Base-by-base conservation (phyloP, 92 coral and sea anemone species). In the Blastomussa wellsi region DNA sequence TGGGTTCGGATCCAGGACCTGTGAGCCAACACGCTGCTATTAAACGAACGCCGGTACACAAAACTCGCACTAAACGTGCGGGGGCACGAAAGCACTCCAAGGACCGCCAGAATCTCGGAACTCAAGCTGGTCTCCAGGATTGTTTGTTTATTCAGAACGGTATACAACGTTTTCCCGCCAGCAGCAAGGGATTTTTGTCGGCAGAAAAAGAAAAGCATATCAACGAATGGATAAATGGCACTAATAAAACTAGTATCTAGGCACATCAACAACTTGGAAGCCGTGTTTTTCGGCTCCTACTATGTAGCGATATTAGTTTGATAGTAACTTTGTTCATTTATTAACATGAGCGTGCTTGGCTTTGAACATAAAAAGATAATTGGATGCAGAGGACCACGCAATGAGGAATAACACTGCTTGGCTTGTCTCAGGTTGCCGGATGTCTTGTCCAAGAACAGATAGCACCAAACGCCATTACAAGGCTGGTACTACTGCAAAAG, bases 61-160 rank as follows among this genome's bases (percentile, higher is more conserved):
- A 52, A 36, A 35, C 78, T 8, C 78, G 42, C 15, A 72, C 52
- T 1, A 71, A 71, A 47, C 78, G 69, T 13, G 35, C 38, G 7
- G 17, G 8, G 11, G 1, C 75, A 22, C 87, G 80, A 22, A 83
- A 83, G 42, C 38, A 36, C 28, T 5, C 80, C 5, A 29, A 38
- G 28, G 80, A 41, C 1, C 78, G 33, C 15, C 32, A 65, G 33
- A 35, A 71, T 36, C 47, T 33, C 71, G 69, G 24, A 4, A 37
- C 86, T 9, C 86, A 83, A 33, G 42, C 76, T 29, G 31, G 41
- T 19, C 69, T 91, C 20, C 84, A 84, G 39, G 94, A 88, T 26
- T 91, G 94, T 24, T 66, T 91, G 81, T 90, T 91, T 60, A 91
- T 91, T 68, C 88, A 88, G 48, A 91, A 91, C 82, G 94, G 94